Conservation (phyloP, 2,797 vertebrate genomes). For the Salmo trutta region DNA sequence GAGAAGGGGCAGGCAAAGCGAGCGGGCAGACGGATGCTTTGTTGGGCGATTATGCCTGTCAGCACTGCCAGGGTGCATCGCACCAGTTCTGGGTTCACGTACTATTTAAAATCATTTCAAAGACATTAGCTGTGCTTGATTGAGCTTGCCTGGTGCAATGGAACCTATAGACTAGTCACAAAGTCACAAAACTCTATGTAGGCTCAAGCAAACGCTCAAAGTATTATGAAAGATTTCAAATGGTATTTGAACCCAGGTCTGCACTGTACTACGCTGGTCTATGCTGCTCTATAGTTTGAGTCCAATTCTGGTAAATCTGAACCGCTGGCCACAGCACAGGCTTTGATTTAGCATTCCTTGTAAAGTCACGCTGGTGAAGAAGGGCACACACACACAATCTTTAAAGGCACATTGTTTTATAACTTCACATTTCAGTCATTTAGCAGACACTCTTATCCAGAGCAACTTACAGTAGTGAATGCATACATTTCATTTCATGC, state of each 20-base stretch:
- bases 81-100: not conserved
- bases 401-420: slow-evolving; percentile 13
- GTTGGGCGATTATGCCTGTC: slow-evolving; percentile 28
- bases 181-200: too few relatives aligned
- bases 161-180: too few relatives aligned
- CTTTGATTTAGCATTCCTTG: slow-evolving; percentile 40
- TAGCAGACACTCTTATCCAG: too few relatives aligned
- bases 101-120: too few relatives aligned
- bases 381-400: not conserved
- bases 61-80: slow-evolving; percentile 27
- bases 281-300: slow-evolving; percentile 39
- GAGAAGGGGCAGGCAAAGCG: slow-evolving; percentile 11
- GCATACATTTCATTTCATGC: too few relatives aligned
- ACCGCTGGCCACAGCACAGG: slow-evolving; percentile 19
- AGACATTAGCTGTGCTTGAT: too few relatives aligned
- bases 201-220: not conserved
- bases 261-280: slow-evolving; percentile 18
- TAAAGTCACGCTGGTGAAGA: slow-evolving; percentile 19
- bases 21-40: not conserved
- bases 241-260: not conserved
- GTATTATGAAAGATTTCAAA: not conserved
- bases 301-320: slow-evolving; percentile 35
- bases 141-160: too few relatives aligned
- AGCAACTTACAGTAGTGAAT: too few relatives aligned
- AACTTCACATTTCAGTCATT: not conserved